Evolutionary conservation across 1,140 invertebrate genomes (phyloP), one percentile per base, ranked within the genome.

Genomic region (Palaemon carinicauda): DNA sequence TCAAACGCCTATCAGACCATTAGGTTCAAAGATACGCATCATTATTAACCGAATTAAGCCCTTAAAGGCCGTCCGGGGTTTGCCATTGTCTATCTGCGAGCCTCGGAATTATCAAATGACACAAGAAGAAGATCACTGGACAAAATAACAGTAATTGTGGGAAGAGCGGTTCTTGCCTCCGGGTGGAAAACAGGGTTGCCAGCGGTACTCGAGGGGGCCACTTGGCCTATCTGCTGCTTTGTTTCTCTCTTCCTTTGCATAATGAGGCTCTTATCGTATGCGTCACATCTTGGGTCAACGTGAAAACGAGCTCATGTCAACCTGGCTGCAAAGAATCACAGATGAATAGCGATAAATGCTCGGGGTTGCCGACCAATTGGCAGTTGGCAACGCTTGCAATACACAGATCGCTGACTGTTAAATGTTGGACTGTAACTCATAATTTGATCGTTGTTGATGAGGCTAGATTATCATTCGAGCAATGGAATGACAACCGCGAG

Each of bases 61-160:
- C 27, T 14, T 73, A 9, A 1, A 19, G 17, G 9, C 41, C 14
- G 27, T 12, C 24, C 77, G 12, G 77, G 83, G 33, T 52, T 74
- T 73, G 24, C 50, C n/a, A 21, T 33, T 53, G 65, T 80, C 75
- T 80, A 12, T 14, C 10, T 1, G n/a, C 77, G 3, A 51, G 21
- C 12, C 19, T 73, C 83, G 60, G 83, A 86, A 86, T 86, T 86
- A 86, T 86, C 83, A 73, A 86, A 86, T 86, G 83, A 86, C 83
- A 86, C 83, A 79, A 86, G 77, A 80, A 86, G 83, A 86, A 86
- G 80, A 86, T 74, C 77, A 78, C 56, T 86, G 77, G 74, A 80
- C 77, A 31, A 73, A 86, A 86, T 86, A 74, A 86, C 33, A 80
- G 83, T 86, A 73, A 86, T 86, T 69, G 83, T 86, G 83, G 83